Conservation (phyloP, 2,888 invertebrate species). For the Noctua janthina region DNA sequence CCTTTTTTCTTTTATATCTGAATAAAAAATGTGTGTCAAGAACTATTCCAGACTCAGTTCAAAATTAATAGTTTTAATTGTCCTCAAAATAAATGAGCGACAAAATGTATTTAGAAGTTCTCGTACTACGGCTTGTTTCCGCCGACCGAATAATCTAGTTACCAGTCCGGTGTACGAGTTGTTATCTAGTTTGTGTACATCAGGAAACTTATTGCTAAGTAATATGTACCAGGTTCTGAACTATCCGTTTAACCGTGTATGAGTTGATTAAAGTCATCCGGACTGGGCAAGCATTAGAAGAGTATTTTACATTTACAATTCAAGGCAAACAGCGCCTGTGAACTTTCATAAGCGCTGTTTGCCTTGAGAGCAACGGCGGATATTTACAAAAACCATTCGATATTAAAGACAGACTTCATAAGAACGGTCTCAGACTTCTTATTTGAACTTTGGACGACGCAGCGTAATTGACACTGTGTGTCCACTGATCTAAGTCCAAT, state of each 20-base stretch:
- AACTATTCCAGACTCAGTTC: slow-evolving; percentile 1
- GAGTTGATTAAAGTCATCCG: slow-evolving; percentile 12
- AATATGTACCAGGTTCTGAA: slow-evolving; percentile 10
- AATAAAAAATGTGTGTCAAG: background rate
- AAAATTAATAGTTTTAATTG: background rate
- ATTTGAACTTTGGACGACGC: slow-evolving; percentile 12
- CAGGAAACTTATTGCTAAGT: slow-evolving; percentile 32
- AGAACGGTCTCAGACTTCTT: background rate
- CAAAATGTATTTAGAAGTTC: slow-evolving; percentile 3
- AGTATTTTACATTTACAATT: background rate
- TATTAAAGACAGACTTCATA: slow-evolving; percentile 17
- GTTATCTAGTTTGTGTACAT: slow-evolving; percentile 29
- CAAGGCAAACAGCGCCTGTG: background rate
- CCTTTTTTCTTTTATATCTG: background rate
- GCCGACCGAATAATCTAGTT: slow-evolving; percentile 24
- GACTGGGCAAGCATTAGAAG: background rate
- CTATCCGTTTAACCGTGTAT: slow-evolving; percentile 18
- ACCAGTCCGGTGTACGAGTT: slow-evolving; percentile 13
- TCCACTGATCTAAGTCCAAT: slow-evolving; percentile 10
- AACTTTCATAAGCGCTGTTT: background rate
- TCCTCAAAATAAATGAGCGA: slow-evolving; percentile 4
- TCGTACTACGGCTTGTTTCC: background rate
- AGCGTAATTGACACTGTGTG: slow-evolving; percentile 14
- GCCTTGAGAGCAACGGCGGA: background rate
- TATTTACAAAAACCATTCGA: slow-evolving; percentile 22